These are phyloP conservation scores for Sciurus carolinensis DNA, from an alignment of 2,797 vertebrate species.

Conservation along the genomic window DNA sequence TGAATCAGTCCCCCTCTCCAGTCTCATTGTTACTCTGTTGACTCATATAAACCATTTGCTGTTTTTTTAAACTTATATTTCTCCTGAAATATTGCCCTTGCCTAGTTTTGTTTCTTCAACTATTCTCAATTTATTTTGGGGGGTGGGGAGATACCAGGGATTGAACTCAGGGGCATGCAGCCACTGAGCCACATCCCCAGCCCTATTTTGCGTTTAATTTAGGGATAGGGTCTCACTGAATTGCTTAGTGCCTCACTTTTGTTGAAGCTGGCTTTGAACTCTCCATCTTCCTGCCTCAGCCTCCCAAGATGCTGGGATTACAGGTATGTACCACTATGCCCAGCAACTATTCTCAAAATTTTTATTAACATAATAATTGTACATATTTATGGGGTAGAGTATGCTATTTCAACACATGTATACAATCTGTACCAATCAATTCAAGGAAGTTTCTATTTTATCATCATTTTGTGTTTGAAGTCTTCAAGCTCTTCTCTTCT, in stretches of 20 bases:
- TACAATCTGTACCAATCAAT: not conserved
- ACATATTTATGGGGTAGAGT: not conserved
- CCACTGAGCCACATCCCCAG: no score
- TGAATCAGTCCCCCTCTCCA: not conserved
- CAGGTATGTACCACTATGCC: no score
- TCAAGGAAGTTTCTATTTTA: not conserved
- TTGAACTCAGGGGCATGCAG: no score
- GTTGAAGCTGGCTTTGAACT: no score
- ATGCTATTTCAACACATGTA: no score
- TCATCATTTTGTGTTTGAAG: not conserved
- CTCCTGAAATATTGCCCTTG: not conserved
- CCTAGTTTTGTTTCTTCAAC: not conserved
- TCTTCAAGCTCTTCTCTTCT: not conserved
- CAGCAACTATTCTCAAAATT: not conserved
- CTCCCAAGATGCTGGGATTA: no score
- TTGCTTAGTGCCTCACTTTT: no score
- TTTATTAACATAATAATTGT: not conserved
- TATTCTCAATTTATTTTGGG: not conserved
- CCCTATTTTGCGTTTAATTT: no score
- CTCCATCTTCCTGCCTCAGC: no score
- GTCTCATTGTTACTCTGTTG: not conserved
- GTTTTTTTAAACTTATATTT: not conserved
- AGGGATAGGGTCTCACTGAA: no score
- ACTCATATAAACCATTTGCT: constrained; percentile 10
- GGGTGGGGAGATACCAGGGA: no score